Evolutionary conservation across 2,888 invertebrate genomes (phyloP).

Genomic region (Brenthis hecate): DNA sequence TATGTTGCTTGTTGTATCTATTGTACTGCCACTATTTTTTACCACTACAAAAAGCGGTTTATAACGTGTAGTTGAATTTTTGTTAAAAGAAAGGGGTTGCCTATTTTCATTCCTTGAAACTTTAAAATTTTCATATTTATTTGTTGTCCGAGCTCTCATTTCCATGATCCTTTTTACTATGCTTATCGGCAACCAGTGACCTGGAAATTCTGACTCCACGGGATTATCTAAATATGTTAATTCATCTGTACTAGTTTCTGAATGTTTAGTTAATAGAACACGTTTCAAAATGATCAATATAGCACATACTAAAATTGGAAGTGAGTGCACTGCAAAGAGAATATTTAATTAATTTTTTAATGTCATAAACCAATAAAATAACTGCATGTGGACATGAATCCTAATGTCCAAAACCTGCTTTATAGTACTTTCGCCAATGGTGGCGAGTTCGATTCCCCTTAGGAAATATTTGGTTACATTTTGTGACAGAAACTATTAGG

Average conservation of each 20-base stretch:
- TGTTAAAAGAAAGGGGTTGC: conserved; percentile 5
- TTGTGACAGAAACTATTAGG: no score
- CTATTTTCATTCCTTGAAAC: neutral
- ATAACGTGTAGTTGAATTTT: neutral
- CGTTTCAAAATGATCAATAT: conserved; percentile 42
- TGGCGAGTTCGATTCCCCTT: no score
- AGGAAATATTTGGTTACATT: no score
- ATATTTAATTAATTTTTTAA: conserved; percentile 3
- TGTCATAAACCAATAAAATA: neutral
- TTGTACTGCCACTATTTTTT: neutral
- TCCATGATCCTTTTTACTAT: conserved; percentile 53
- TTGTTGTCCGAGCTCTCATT: conserved; percentile 44
- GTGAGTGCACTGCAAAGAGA: conserved; percentile 50
- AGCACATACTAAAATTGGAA: conserved; percentile 42
- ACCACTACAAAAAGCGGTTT: neutral
- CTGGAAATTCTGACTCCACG: conserved; percentile 54
- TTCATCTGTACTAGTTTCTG: conserved; percentile 44
- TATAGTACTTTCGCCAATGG: conserved; percentile 17
- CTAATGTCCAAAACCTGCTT: conserved; percentile 36
- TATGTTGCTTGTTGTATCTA: neutral
- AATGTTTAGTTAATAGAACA: conserved; percentile 42
- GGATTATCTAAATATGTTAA: conserved; percentile 54
- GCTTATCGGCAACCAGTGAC: conserved; percentile 57
- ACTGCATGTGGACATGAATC: no score
- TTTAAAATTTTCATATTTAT: conserved; percentile 21